Base-by-base conservation (phyloP, 2,888 invertebrate genomes). In the Leptogaster cylindrica region DNA sequence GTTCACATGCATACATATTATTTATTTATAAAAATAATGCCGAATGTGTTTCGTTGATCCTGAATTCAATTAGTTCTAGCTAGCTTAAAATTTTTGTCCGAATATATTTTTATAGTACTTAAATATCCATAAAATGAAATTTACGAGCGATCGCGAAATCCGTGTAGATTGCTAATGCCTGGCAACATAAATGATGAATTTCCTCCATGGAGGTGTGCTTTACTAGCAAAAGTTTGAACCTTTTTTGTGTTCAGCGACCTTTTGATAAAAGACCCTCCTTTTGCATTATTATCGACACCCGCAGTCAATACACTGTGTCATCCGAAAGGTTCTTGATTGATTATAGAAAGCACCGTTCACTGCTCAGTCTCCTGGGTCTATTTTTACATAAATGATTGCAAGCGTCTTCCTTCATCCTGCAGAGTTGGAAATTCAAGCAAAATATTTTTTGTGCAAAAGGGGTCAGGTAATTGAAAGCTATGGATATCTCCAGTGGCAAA, bases 241-340 rank as follows among this genome's bases (percentile, higher is more conserved):
- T 25, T 41, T 58, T 58, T 58, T 58, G 58, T 58, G 58, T 58
- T 58, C 58, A 58, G 58, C 58, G 58, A 58, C 58, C 58, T 58
- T 58, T 58, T 58, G 58, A 58, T 58, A 41, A 58, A 58, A 58
- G 10, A 39, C 41, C 58, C 41, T 51, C 51, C n/a, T n/a, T 41
- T 25, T 41, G 27, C n/a, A 36, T 14, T 58, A 58, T 58, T 58
- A 58, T 58, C 39, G 27, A 41, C 14, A 27, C 27, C n/a, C 39
- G 27, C 14, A 52, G 52, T 58, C 58, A 28, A 41, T 36, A 58
- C 58, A 20, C 20, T n/a, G 46, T 3, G n/a, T 39, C 31, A 12
- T n/a, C 16, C 58, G n/a, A n/a, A 14, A 8, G 41, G 41, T 20
- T n/a, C n/a, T 58, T 58, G 58, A 58, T 58, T 58, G 58, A 58